Percentiles rank a stretch among this genome's conserved stretches.
phyloP scores from a whole-genome alignment of 1,140 invertebrate species.

The Magallana ariakensis region DNA sequence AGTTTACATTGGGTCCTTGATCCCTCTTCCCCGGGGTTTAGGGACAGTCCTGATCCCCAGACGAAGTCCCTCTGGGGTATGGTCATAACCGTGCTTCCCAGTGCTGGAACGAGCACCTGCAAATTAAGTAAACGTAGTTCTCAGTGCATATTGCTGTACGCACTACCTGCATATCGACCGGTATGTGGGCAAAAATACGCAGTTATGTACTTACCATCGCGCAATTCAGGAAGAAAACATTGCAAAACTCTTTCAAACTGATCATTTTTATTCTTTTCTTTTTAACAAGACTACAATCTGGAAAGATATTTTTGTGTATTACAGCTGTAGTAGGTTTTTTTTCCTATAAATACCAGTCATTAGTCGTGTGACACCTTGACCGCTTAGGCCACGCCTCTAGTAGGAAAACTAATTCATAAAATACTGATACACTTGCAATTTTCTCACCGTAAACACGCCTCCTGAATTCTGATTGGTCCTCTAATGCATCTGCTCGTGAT shows the following conservation, averaged over 20 bases:
- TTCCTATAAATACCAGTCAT: conserved; percentile 24
- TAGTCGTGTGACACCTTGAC: conserved; percentile 35
- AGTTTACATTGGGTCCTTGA: conserved; percentile 8
- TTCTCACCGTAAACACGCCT: conserved; percentile 24
- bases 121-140: not conserved
- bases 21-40: not conserved
- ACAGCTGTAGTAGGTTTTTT: conserved; percentile 28
- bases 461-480: not conserved
- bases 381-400: not conserved
- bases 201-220: conserved; percentile 11
- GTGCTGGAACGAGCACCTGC: conserved; percentile 4
- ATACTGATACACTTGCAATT: not conserved
- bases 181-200: not conserved
- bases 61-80: not conserved
- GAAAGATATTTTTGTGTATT: conserved; percentile 26
- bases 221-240: not conserved
- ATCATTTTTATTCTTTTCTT: conserved; percentile 24
- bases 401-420: conserved; percentile 5
- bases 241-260: not conserved
- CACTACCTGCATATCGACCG: not conserved
- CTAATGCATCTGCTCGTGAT: not conserved
- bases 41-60: not conserved
- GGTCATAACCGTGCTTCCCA: not conserved
- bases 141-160: not conserved
- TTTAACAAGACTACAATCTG: conserved; percentile 19